phyloP scores from a whole-genome alignment of 2,888 invertebrate species.

The Gisinianus flammeolus region DNA sequence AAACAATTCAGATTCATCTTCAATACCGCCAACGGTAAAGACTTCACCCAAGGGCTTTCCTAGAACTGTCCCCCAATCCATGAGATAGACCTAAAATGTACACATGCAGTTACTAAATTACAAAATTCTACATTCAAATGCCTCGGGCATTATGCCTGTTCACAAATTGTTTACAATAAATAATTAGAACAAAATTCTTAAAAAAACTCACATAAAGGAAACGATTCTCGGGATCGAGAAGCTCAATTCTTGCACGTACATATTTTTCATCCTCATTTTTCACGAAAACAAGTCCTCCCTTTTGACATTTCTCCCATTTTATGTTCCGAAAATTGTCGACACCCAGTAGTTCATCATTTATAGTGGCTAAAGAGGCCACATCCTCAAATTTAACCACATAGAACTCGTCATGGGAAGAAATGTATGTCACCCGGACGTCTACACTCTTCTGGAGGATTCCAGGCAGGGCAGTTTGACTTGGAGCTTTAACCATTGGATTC shows the following conservation, averaged over 20 bases:
- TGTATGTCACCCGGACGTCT: conserved; percentile 63
- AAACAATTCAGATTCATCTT: too few species aligned
- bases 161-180: too few species aligned
- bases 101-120: too few species aligned
- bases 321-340: background rate
- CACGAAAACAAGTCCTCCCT: conserved; percentile 32
- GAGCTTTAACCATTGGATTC: conserved; percentile 60
- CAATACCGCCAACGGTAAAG: too few species aligned
- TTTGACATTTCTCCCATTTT: background rate
- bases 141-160: too few species aligned
- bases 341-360: background rate
- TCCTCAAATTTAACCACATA: conserved; percentile 36
- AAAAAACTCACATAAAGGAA: too few species aligned
- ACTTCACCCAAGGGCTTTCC: too few species aligned
- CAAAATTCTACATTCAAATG: too few species aligned
- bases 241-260: conserved; percentile 50
- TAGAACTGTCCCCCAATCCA: too few species aligned
- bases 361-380: background rate
- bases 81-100: too few species aligned
- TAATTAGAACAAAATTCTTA: too few species aligned
- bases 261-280: conserved; percentile 1
- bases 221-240: background rate
- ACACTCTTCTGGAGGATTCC: conserved; percentile 68
- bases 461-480: conserved; percentile 63
- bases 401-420: conserved; percentile 45